These are phyloP conservation scores for Phortica variegata DNA, from an alignment of 1,140 invertebrate species.

Conservation along the genomic window DNA sequence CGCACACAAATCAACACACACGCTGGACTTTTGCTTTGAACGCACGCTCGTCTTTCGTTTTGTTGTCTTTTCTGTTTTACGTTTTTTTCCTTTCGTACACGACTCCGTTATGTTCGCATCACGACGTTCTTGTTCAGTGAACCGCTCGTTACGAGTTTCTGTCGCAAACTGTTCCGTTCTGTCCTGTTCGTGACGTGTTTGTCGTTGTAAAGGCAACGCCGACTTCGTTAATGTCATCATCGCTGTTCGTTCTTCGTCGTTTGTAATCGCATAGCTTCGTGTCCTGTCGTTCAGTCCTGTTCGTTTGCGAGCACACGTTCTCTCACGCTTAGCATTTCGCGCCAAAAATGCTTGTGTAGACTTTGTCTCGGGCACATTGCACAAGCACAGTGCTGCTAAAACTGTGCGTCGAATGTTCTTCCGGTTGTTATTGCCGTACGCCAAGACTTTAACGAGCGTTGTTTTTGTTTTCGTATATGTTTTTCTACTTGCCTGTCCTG, in stretches of 20 bases:
- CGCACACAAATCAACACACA: constrained; percentile 17
- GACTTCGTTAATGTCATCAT: neutral
- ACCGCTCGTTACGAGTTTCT: constrained; percentile 45
- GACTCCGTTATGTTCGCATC: too few relatives aligned
- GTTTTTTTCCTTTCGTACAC: constrained; percentile 3
- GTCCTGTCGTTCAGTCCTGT: constrained; percentile 1
- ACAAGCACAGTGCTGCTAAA: constrained; percentile 26
- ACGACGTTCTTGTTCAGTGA: neutral
- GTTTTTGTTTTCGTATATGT: too few relatives aligned
- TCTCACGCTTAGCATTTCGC: constrained; percentile 27
- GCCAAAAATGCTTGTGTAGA: constrained; percentile 41
- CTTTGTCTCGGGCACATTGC: too few relatives aligned
- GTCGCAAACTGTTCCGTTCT: constrained; percentile 47
- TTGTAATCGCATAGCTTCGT: constrained; percentile 19
- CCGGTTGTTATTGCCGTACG: too few relatives aligned
- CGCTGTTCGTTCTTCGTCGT: constrained; percentile 1
- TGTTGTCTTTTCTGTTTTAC: constrained; percentile 1
- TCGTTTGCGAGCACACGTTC: neutral
- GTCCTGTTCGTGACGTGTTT: constrained; percentile 15
- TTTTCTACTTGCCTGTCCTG: too few relatives aligned
- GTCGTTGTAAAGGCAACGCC: too few relatives aligned
- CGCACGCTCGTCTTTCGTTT: constrained; percentile 14
- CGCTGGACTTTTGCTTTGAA: too few relatives aligned
- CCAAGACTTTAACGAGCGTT: too few relatives aligned
- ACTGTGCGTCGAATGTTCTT: constrained; percentile 31